phyloP scores from a whole-genome alignment of 64 coral and sea anemone genomes.

The Pocillopora damicornis region DNA sequence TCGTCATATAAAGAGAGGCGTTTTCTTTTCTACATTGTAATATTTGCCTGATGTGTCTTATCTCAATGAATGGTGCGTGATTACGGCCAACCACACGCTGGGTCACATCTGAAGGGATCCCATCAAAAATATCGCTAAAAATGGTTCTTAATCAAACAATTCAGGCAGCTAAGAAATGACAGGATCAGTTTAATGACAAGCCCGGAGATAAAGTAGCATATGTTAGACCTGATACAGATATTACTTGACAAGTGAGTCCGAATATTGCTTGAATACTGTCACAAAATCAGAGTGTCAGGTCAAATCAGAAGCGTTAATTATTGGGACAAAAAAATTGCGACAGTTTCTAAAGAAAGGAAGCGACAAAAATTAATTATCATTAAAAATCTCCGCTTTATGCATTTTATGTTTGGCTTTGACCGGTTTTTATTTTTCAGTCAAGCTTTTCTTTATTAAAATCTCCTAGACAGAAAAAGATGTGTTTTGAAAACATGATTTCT shows the following conservation, averaged over 20 bases:
- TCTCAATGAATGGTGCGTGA: neutral
- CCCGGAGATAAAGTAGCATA: neutral
- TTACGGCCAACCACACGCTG: neutral
- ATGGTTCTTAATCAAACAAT: neutral
- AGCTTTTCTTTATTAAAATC: neutral
- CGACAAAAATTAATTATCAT: neutral
- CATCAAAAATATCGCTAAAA: slow-evolving; percentile 1
- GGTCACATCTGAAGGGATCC: slow-evolving; percentile 5
- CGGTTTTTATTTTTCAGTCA: neutral
- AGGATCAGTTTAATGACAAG: neutral
- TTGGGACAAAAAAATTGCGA: neutral
- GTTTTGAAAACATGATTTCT: neutral
- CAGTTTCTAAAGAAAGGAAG: neutral
- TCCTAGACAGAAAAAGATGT: neutral
- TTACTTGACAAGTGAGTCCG: neutral
- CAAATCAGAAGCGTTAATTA: no score
- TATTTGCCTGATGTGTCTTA: neutral
- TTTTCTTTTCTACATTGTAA: neutral
- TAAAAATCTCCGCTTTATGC: neutral
- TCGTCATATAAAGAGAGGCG: neutral
- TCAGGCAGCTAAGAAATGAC: neutral
- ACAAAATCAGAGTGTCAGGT: no score
- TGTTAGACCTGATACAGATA: neutral
- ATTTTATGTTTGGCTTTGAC: neutral
- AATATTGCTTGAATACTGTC: neutral